Evolutionary conservation across 2,113 vertebrate species (phyloP).

Genomic region (Megaceryle maxima): DNA sequence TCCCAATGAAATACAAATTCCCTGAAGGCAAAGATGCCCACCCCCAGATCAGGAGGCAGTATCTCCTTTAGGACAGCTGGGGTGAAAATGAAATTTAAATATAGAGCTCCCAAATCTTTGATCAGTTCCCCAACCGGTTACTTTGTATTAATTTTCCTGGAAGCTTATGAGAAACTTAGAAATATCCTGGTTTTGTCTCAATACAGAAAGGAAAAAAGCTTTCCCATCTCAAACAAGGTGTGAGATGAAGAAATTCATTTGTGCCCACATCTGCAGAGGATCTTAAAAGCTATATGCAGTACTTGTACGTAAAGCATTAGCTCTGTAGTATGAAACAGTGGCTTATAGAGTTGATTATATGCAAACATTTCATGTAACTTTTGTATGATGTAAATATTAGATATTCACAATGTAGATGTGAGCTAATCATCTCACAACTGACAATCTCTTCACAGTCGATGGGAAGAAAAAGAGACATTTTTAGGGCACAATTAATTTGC

Average conservation of each 20-base stretch:
- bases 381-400: not conserved
- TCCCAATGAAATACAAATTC: not conserved
- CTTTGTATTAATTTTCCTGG: not conserved
- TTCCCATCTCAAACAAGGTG: not conserved
- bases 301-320: not conserved
- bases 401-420: not conserved
- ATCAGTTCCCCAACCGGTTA: not conserved
- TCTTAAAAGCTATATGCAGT: not conserved
- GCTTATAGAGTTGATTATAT: not conserved
- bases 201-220: not conserved
- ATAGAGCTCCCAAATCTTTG: not conserved
- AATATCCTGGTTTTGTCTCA: not conserved
- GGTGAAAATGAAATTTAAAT: not conserved
- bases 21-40: not conserved
- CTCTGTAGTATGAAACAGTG: not conserved
- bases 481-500: slow-evolving; percentile 56
- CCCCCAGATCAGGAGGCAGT: not conserved
- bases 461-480: slow-evolving; percentile 29
- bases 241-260: not conserved
- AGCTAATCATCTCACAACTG: not conserved
- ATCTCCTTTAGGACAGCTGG: not conserved
- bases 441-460: not conserved
- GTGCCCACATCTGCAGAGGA: not conserved
- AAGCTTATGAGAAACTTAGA: not conserved
- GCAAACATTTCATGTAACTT: not conserved